Percentiles rank a stretch among this genome's conserved stretches.
Conservation (phyloP, 37 sponge, comb jelly and placozoan genomes). For the Ianthella basta region DNA sequence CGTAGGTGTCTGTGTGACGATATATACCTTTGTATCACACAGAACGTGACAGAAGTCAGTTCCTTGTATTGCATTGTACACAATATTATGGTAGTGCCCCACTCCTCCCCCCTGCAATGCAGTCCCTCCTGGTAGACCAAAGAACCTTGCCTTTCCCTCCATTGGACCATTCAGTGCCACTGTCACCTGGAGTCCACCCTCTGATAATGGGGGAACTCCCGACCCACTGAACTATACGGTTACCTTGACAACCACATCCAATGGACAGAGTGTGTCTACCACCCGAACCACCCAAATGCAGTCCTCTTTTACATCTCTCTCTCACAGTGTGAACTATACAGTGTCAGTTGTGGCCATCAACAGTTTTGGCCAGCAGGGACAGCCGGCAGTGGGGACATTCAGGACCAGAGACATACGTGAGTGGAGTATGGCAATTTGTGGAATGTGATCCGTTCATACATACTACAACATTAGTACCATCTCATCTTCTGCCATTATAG, state of each 20-base stretch:
- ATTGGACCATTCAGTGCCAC: not conserved
- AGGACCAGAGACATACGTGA: not conserved
- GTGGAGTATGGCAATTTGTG: not conserved
- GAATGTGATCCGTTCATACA: not conserved
- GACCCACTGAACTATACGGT: not conserved
- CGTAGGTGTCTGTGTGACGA: too few species aligned
- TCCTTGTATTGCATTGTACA: not conserved
- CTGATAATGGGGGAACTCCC: not conserved
- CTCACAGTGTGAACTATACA: not conserved
- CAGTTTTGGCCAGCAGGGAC: not conserved
- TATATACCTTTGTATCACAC: not conserved
- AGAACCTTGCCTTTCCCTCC: not conserved
- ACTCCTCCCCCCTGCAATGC: too few species aligned
- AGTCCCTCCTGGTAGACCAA: not conserved
- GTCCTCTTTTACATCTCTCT: not conserved
- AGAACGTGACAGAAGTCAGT: not conserved
- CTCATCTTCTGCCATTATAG: not conserved
- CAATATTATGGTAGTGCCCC: not conserved
- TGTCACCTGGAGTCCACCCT: slow-evolving; percentile 9
- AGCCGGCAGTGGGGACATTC: not conserved
- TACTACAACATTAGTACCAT: not conserved
- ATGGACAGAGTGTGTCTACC: not conserved
- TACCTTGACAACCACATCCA: slow-evolving; percentile 6
- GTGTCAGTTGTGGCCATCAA: not conserved
- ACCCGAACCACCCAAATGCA: not conserved